Conservation (phyloP, 2,888 invertebrate genomes). For the Asteroscopus sphinx region DNA sequence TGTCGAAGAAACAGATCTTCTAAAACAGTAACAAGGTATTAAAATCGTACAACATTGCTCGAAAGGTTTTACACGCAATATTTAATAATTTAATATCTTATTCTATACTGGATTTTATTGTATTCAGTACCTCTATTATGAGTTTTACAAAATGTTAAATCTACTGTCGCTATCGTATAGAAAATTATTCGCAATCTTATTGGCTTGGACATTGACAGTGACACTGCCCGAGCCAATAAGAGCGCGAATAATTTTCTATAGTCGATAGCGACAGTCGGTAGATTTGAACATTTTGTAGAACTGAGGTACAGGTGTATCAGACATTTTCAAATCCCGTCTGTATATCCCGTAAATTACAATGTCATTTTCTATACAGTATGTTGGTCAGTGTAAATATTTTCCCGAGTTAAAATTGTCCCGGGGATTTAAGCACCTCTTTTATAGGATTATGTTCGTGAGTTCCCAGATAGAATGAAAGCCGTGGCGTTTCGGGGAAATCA, state of each 20-base stretch:
- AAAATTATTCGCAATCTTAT: too few species aligned
- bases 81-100: constrained; percentile 7
- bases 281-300: too few species aligned
- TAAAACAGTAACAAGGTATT: constrained; percentile 5
- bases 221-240: too few species aligned
- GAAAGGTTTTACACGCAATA: constrained; percentile 15
- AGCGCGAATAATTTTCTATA: too few species aligned
- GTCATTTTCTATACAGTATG: constrained; percentile 6
- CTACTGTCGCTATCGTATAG: too few species aligned
- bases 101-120: not conserved
- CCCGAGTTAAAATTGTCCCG: constrained; percentile 1
- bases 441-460: constrained; percentile 37
- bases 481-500: constrained; percentile 37
- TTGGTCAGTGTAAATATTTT: constrained; percentile 15
- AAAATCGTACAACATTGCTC: constrained; percentile 13
- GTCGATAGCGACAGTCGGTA: too few species aligned
- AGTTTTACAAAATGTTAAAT: too few species aligned
- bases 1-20: constrained; percentile 15
- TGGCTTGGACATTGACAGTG: too few species aligned
- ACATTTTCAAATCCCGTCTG: not conserved
- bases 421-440: constrained; percentile 38
- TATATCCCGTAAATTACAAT: not conserved
- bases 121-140: not conserved
- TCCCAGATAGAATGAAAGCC: constrained; percentile 38
- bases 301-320: too few species aligned